A percentile compares a stretch with the other conserved stretches of the same genome.
These are phyloP conservation scores for Drosophila pectinifera DNA, from an alignment of 1,140 invertebrate species.

Conservation along the genomic window DNA sequence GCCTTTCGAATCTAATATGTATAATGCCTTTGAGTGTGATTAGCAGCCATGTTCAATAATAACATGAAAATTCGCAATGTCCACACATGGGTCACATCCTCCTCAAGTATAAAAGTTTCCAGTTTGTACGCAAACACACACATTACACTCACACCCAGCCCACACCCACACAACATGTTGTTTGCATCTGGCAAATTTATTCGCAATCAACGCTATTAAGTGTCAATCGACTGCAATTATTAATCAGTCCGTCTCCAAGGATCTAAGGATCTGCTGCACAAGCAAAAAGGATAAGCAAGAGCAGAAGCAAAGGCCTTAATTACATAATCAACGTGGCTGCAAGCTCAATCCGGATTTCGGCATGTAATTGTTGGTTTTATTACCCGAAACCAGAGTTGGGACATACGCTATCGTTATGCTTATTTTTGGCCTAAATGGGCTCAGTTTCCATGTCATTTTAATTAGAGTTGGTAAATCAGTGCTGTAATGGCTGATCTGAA, in stretches of 20 bases:
- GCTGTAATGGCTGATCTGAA: background rate
- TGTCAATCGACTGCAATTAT: conserved; percentile 52
- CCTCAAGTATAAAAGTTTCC: conserved; percentile 3
- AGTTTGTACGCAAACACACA: background rate
- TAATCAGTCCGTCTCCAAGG: conserved; percentile 45
- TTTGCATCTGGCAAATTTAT: conserved; percentile 28
- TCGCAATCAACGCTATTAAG: conserved; percentile 46
- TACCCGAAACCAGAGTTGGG: background rate
- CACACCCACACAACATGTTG: conserved; percentile 1
- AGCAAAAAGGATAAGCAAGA: background rate
- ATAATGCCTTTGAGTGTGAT: conserved; percentile 66
- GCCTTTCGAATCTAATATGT: conserved; percentile 62
- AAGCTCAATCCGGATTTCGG: conserved; percentile 3
- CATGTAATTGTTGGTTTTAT: conserved; percentile 21
- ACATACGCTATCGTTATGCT: background rate
- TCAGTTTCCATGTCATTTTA: background rate
- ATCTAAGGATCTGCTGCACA: conserved; percentile 15
- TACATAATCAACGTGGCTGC: conserved; percentile 40
- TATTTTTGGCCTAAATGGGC: background rate
- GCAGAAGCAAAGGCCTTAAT: conserved; percentile 11
- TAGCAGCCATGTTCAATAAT: conserved; percentile 56
- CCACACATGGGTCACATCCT: conserved; percentile 1
- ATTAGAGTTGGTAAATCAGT: background rate
- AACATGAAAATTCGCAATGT: conserved; percentile 28
- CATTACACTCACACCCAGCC: too few species aligned